Percentiles rank a stretch among this genome's conserved stretches.
These are phyloP conservation scores for Cossypha niveicapilla DNA, from an alignment of 2,797 vertebrate genomes.

Conservation along the genomic window DNA sequence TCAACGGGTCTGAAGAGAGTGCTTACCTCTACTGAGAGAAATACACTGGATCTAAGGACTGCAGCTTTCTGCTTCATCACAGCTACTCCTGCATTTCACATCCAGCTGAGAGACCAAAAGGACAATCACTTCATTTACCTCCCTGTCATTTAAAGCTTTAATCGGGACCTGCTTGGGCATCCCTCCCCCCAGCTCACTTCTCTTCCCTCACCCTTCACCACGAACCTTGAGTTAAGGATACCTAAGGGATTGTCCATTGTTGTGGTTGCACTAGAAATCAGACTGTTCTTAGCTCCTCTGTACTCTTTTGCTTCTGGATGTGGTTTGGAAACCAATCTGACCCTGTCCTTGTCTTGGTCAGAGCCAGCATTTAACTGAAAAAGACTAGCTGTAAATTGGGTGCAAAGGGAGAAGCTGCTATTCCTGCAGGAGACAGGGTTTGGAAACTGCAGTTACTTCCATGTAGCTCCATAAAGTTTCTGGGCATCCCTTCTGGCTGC, in stretches of 20 bases:
- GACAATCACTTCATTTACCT: constrained; percentile 62
- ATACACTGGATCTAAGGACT: constrained; percentile 64
- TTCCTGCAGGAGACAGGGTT: constrained; percentile 22
- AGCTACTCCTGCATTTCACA: constrained; percentile 62
- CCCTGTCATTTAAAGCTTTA: constrained; percentile 61
- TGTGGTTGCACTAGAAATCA: constrained; percentile 59
- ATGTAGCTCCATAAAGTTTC: not conserved
- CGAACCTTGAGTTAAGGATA: constrained; percentile 7
- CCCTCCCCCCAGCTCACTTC: constrained; percentile 6
- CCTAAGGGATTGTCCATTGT: constrained; percentile 15
- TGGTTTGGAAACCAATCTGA: constrained; percentile 32
- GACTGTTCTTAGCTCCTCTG: constrained; percentile 32
- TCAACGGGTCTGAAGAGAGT: constrained; percentile 87
- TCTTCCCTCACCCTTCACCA: constrained; percentile 1
- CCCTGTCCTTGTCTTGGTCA: constrained; percentile 11
- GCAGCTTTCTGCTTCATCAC: constrained; percentile 55
- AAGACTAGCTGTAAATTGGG: not conserved
- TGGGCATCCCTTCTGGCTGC: constrained; percentile 20
- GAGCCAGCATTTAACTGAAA: not conserved
- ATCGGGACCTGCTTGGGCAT: constrained; percentile 36
- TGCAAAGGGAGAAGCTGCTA: constrained; percentile 56
- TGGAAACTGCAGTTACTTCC: constrained; percentile 4
- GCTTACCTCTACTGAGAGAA: constrained; percentile 43
- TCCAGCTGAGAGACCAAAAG: constrained; percentile 69
- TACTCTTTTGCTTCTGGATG: constrained; percentile 35